phyloP scores from a whole-genome alignment of 2,888 invertebrate species.

The Nowickia ferox region DNA sequence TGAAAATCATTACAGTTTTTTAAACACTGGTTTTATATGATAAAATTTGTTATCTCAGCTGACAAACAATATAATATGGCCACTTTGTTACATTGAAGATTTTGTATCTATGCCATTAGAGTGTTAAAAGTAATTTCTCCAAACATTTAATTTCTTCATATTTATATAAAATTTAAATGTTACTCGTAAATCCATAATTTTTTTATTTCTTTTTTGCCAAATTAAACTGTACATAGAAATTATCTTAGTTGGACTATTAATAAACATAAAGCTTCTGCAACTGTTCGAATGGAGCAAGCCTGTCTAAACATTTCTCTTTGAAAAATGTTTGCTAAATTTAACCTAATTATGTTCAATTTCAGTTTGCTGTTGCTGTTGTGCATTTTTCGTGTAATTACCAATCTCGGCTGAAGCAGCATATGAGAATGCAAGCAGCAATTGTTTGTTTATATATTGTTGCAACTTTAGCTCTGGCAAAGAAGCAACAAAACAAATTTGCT shows the following conservation, averaged over 20 bases:
- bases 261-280: slow-evolving; percentile 11
- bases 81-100: no score
- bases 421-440: slow-evolving; percentile 40
- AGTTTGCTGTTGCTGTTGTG: slow-evolving; percentile 25
- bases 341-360: slow-evolving; percentile 65
- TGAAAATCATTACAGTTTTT: no score
- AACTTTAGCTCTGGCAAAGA: slow-evolving; percentile 32
- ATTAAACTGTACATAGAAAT: slow-evolving; percentile 11
- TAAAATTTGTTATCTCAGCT: no score
- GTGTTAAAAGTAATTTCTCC: no score
- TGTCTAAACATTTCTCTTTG: slow-evolving; percentile 38
- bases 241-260: slow-evolving; percentile 23
- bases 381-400: slow-evolving; percentile 58
- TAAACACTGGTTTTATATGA: no score
- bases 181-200: neutral
- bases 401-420: slow-evolving; percentile 36
- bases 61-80: no score
- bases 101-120: no score
- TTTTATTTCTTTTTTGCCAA: neutral
- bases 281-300: neutral
- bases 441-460: slow-evolving; percentile 38
- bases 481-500: slow-evolving; percentile 9
- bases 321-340: slow-evolving; percentile 61
- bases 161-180: neutral
- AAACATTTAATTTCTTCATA: no score